Percentiles rank a stretch among this genome's conserved stretches.
phyloP scores from a whole-genome alignment of 1,140 invertebrate species.

The Rhopalosiphum maidis region DNA sequence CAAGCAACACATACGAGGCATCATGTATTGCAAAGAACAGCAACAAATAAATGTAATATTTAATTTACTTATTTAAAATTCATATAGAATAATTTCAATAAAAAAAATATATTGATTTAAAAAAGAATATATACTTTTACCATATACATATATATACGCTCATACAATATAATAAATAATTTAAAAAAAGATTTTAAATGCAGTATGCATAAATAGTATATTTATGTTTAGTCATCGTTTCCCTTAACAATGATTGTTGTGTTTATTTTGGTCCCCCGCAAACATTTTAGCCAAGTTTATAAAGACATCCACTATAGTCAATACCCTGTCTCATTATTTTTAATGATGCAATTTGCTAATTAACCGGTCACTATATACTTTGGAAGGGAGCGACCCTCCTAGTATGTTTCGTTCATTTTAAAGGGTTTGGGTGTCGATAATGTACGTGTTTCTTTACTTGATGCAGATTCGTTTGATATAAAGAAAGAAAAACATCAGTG shows the following conservation, averaged over 20 bases:
- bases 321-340: constrained; percentile 50
- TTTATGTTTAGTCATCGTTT: constrained; percentile 26
- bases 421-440: constrained; percentile 47
- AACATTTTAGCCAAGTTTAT: constrained; percentile 10
- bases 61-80: neutral
- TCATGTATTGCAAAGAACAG: neutral
- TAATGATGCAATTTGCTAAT: constrained; percentile 57
- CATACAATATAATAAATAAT: neutral
- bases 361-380: constrained; percentile 53
- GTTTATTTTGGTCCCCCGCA: constrained; percentile 33
- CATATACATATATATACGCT: neutral
- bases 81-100: neutral
- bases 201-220: neutral
- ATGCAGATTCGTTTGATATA: constrained; percentile 47
- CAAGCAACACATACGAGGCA: neutral
- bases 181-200: neutral
- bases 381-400: constrained; percentile 47
- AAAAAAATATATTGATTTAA: neutral
- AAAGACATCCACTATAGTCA: constrained; percentile 4
- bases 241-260: neutral
- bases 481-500: neutral
- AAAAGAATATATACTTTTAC: neutral
- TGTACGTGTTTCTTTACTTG: neutral
- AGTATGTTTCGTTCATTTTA: constrained; percentile 26
- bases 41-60: neutral